These are phyloP conservation scores for Drosophila aldrichi DNA, from an alignment of 2,888 invertebrate genomes.

Conservation along the genomic window DNA sequence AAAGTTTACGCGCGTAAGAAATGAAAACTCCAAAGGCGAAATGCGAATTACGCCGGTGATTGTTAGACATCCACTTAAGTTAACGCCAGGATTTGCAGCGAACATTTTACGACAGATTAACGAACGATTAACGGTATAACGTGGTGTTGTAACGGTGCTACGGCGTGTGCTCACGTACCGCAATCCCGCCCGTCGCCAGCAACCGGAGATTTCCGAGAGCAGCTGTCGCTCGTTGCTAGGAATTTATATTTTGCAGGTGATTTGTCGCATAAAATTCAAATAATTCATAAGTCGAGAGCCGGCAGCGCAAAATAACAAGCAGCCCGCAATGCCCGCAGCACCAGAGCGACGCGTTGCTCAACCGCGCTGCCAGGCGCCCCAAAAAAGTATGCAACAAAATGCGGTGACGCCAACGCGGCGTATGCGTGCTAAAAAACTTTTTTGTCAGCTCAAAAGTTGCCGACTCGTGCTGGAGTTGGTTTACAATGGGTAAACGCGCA, in stretches of 20 bases:
- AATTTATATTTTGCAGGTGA: slow-evolving; percentile 81
- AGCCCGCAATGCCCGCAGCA: slow-evolving; percentile 43
- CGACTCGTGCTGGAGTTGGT: slow-evolving; percentile 12
- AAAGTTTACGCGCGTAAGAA: slow-evolving; percentile 59
- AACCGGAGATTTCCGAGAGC: slow-evolving; percentile 10
- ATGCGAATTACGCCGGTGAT: slow-evolving; percentile 47
- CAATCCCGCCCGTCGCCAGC: too few species aligned
- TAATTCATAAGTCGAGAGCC: slow-evolving; percentile 75
- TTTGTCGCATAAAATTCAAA: slow-evolving; percentile 81
- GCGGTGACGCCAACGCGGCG: slow-evolving; percentile 64
- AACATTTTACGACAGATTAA: slow-evolving; percentile 78
- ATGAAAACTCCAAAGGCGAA: slow-evolving; percentile 42
- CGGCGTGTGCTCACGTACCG: slow-evolving; percentile 60
- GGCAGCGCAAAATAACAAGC: slow-evolving; percentile 70
- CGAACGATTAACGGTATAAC: slow-evolving; percentile 79
- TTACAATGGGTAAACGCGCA: slow-evolving; percentile 26
- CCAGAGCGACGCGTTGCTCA: slow-evolving; percentile 1
- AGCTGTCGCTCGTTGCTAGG: slow-evolving; percentile 51
- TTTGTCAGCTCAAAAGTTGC: slow-evolving; percentile 73
- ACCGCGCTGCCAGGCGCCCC: slow-evolving; percentile 66
- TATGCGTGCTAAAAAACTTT: slow-evolving; percentile 78
- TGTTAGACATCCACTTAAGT: slow-evolving; percentile 75
- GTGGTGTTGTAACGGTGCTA: slow-evolving; percentile 58
- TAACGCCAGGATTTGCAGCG: slow-evolving; percentile 50
- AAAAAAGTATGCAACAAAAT: slow-evolving; percentile 76